A percentile compares a stretch with the other conserved stretches of the same genome.
Evolutionary conservation across 2,797 vertebrate species (phyloP).

Genomic region (Microctenopoma lineatum): DNA sequence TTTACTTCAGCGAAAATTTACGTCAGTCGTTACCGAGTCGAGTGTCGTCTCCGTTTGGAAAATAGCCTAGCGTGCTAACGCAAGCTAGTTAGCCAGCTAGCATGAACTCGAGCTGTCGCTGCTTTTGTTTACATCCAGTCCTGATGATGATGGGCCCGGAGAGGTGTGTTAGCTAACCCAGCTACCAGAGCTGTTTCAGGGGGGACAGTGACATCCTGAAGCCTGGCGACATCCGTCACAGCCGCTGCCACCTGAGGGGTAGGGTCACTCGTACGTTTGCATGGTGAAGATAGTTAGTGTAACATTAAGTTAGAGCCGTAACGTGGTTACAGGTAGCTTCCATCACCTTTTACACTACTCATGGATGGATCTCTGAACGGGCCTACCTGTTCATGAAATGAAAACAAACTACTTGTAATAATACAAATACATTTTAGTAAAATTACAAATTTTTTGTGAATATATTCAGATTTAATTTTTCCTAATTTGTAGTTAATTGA

Average conservation of each 20-base stretch:
- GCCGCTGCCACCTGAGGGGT: constrained; percentile 35
- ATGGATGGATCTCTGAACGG: neutral
- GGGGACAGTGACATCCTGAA: constrained; percentile 28
- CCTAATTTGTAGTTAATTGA: too few species aligned
- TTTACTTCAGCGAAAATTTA: constrained; percentile 6
- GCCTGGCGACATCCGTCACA: constrained; percentile 21
- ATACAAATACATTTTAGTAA: too few species aligned
- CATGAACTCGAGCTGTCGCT: constrained; percentile 49
- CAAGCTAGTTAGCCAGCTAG: constrained; percentile 51
- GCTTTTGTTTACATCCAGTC: constrained; percentile 73
- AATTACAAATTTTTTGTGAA: too few species aligned
- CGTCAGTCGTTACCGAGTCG: neutral
- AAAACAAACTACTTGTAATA: too few species aligned
- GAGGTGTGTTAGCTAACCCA: constrained; percentile 66
- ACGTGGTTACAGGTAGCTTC: neutral
- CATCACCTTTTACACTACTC: neutral
- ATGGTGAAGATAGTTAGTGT: neutral
- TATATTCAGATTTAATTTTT: too few species aligned
- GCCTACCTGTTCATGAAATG: constrained; percentile 46
- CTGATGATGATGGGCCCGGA: constrained; percentile 62
- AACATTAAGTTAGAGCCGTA: neutral
- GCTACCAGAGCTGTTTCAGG: constrained; percentile 44
- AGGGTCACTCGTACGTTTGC: neutral
- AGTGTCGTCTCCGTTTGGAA: neutral
- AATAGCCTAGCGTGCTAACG: constrained; percentile 19